Conservation (phyloP, 1,140 invertebrate species). For the Aphis gossypii region DNA sequence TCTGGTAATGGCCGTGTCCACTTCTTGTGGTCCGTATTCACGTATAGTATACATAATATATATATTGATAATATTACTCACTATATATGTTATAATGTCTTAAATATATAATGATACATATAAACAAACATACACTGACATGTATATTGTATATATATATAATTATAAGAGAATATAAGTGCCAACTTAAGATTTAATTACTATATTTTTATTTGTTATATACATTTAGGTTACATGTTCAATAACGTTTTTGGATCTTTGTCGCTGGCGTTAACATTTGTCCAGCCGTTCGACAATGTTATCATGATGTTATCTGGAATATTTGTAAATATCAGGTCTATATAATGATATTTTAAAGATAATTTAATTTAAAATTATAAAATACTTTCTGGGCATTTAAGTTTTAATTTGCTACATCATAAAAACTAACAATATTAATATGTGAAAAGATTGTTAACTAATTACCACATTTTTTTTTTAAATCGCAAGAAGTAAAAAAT, state of each 20-base stretch:
- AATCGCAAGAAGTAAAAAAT: no score
- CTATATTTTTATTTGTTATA: constrained; percentile 17
- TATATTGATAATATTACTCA: not conserved
- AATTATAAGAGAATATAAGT: no score
- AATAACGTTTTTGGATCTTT: constrained; percentile 83
- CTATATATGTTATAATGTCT: not conserved
- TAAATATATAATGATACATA: not conserved
- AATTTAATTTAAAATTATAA: not conserved
- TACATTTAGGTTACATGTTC: constrained; percentile 79
- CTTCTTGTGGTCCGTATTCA: constrained; percentile 75
- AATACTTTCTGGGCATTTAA: not conserved
- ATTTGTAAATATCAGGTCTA: constrained; percentile 82
- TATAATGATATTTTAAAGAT: not conserved
- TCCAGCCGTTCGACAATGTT: constrained; percentile 86
- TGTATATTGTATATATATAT: no score
- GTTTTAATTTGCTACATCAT: not conserved
- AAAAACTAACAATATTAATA: no score
- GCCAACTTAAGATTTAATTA: not conserved
- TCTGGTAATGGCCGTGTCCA: constrained; percentile 82
- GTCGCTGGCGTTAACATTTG: constrained; percentile 79
- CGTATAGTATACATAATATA: not conserved
- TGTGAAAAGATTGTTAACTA: no score
- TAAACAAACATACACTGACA: not conserved
- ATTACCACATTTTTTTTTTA: no score
- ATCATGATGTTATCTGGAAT: constrained; percentile 88